Evolutionary conservation across 2,888 invertebrate genomes (phyloP), one percentile per base, ranked within the genome.

Genomic region (Himalopsyche anomala): DNA sequence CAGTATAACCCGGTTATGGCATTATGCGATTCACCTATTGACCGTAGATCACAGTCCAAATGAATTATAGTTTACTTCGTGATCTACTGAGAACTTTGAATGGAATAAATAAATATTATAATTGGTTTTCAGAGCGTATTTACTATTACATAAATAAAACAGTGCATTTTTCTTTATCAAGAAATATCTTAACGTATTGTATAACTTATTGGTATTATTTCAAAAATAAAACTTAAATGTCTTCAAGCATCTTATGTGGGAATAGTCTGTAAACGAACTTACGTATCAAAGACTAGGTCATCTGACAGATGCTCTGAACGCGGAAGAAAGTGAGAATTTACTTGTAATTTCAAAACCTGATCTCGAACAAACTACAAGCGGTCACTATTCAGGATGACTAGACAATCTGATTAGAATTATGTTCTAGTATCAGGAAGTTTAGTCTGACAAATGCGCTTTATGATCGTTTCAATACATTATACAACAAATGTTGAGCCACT

Each of bases 261-360:
- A 74, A 36, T 38, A 12, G 12, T 74, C 38, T 36, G 12, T 12
- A 5, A 36, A 19, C 15, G 12, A 28, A 12, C 74, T 74, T 15
- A 15, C 15, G 74, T 36, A 38, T 36, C 15, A 36, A 62, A 74
- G 36, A 74, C 19, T 74, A 36, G 74, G 19, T 74, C 74, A 74
- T 38, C 36, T 74, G 36, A 9, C 74, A 74, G 15, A 15, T 74
- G 11, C 38, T 15, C 38, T 74, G 12, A 74, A 36, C 36, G 74
- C 19, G 74, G 74, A 74, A 19, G 74, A 74, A 36, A 62, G 62
- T 19, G 62, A 62, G 62, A 19, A 2, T 74, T 74, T 38, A 74
- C 74, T 74, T 74, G 36, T 74, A 38, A 38, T 74, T 74, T 74
- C 28, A 38, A 74, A 74, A 74, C 74, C 74, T 36, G 74, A n/a